These are phyloP conservation scores for Botia almorhae DNA, from an alignment of 2,797 vertebrate species.

Conservation along the genomic window DNA sequence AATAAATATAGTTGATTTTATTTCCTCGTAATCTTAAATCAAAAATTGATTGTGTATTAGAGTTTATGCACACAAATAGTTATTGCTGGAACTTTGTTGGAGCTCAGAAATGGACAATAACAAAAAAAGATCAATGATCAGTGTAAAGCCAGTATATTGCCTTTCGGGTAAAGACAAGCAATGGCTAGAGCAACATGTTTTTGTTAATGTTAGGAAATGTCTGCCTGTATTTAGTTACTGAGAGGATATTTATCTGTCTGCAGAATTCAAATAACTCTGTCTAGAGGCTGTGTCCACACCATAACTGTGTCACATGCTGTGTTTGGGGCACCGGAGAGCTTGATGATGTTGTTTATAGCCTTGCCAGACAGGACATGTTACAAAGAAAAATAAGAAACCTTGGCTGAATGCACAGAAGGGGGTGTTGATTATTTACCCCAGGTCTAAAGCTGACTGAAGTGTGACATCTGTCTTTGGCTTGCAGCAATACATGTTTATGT, in stretches of 20 bases:
- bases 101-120: too few relatives aligned
- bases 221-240: constrained; percentile 17
- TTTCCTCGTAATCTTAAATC: not conserved
- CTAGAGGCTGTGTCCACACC: constrained; percentile 23
- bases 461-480: constrained; percentile 15
- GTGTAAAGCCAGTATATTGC: not conserved
- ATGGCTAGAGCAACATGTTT: not conserved
- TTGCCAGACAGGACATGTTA: constrained; percentile 20
- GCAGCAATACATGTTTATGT: not conserved
- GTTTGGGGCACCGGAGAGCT: constrained; percentile 27
- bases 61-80: not conserved
- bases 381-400: constrained; percentile 21
- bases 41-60: not conserved
- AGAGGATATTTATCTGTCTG: constrained; percentile 27
- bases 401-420: constrained; percentile 1
- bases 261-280: constrained; percentile 21
- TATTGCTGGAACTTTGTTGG: not conserved
- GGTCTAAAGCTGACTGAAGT: not conserved
- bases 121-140: too few relatives aligned
- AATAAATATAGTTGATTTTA: not conserved
- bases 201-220: not conserved
- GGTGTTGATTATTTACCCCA: not conserved
- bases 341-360: constrained; percentile 44
- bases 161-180: constrained; percentile 7
- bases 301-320: constrained; percentile 45